Evolutionary conservation across 1,140 invertebrate species (phyloP), one percentile per base, ranked within the genome.

Genomic region (Neuroterus valhalla): DNA sequence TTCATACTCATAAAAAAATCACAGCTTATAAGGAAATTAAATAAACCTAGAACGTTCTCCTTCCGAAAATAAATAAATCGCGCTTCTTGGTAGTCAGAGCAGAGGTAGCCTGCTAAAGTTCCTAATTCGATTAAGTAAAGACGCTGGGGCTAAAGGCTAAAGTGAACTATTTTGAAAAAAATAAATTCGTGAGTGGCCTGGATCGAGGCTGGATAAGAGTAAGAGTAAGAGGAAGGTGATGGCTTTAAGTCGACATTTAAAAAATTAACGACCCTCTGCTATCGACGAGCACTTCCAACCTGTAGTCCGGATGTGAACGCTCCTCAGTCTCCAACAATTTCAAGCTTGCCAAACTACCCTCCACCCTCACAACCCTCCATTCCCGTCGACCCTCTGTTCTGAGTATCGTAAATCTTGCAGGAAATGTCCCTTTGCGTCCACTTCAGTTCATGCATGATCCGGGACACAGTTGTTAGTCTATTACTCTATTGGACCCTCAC

Each of bases 391-490:
- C 44, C 66, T 68, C 66, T 68, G 38, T 74, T 66, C 23, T 50
- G 77, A 70, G 76, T 55, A 66, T 81, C 81, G 77, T 82, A 81
- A 82, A 82, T 82, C 75, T 82, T 81, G 80, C 80, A 81, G 73
- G 79, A 75, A 77, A 21, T 55, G 14, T 50, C 19, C 44, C 66
- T 71, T 31, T 67, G 43, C 12, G 21, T 55, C 26, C 66, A 12
- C n/a, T 44, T 10, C 38, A 68, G 66, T 38, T 62, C 55, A 26
- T 62, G 55, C 26, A 62, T 62, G 55, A 62, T 38, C 26, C 21
- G 31, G 31, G 21, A n/a, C 55, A 62, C 12, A 31, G 21, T 62
- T 6, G 23, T 6, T 31, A 62, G 55, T 62, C 11, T 38, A 62
- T 62, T 14, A 15, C 55, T 62, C 55, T 62, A 62, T 62, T 62